These are phyloP conservation scores for Heterotilapia buettikoferi DNA, from an alignment of 2,113 vertebrate genomes.

Conservation along the genomic window DNA sequence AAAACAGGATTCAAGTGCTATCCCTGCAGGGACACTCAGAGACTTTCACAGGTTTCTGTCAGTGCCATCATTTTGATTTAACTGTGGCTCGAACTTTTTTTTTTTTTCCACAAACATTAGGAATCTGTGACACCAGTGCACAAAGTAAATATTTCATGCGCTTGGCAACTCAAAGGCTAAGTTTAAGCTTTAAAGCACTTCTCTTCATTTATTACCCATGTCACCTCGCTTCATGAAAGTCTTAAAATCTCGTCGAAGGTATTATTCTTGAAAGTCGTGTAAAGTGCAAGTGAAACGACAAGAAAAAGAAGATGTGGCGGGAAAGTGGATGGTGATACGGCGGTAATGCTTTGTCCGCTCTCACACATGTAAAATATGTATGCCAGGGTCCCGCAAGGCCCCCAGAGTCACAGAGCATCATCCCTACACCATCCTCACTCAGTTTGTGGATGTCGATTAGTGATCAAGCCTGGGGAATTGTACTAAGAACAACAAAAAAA, in stretches of 20 bases:
- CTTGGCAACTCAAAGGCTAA: neutral
- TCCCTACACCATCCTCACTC: neutral
- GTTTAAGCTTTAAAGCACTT: constrained; percentile 19
- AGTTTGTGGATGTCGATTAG: constrained; percentile 6
- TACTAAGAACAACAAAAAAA: neutral
- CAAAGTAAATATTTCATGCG: constrained; percentile 53
- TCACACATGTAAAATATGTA: neutral
- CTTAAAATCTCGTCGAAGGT: constrained; percentile 12
- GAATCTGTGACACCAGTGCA: constrained; percentile 30
- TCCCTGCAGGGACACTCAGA: constrained; percentile 40
- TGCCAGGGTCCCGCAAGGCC: neutral
- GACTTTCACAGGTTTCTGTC: constrained; percentile 54
- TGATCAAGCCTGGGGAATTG: constrained; percentile 16
- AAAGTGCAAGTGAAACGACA: neutral
- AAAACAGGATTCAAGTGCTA: constrained; percentile 25
- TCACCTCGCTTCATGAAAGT: constrained; percentile 15
- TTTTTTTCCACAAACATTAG: constrained; percentile 31
- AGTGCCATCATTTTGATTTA: constrained; percentile 63
- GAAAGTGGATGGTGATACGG: neutral
- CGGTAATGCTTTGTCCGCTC: neutral
- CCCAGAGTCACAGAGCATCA: neutral
- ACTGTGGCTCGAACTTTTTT: neutral
- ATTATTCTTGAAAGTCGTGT: constrained; percentile 7
- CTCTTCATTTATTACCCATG: constrained; percentile 24
- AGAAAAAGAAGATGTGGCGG: neutral